These are phyloP conservation scores for Irena cyanogastra DNA, from an alignment of 2,113 vertebrate species.

Conservation along the genomic window DNA sequence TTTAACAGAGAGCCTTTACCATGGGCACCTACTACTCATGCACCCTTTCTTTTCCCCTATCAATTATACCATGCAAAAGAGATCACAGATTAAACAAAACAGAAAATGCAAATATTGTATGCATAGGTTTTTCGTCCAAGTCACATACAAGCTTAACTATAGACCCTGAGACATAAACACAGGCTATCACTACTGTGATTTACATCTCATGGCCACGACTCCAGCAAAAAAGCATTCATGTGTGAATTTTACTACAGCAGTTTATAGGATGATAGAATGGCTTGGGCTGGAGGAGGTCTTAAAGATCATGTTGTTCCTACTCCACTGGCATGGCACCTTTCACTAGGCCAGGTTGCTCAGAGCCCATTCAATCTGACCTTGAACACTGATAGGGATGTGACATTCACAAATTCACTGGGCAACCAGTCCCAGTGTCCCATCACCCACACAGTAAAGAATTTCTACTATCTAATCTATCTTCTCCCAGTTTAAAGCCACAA, in stretches of 20 bases:
- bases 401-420: background rate
- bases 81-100: background rate
- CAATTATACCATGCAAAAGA: background rate
- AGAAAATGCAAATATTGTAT: background rate
- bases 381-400: background rate
- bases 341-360: background rate
- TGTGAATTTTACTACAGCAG: background rate
- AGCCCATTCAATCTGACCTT: background rate
- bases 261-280: background rate
- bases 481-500: background rate
- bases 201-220: background rate
- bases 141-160: background rate
- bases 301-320: background rate
- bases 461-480: background rate
- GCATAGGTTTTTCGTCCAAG: background rate
- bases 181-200: background rate
- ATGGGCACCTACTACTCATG: accelerated
- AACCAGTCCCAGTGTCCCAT: background rate
- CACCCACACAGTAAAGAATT: background rate
- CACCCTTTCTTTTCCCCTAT: background rate
- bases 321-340: background rate
- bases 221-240: background rate
- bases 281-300: background rate
- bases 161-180: background rate
- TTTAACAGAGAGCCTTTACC: background rate